Conservation (phyloP, 2,888 invertebrate species). For the Tenthredo mesomela region DNA sequence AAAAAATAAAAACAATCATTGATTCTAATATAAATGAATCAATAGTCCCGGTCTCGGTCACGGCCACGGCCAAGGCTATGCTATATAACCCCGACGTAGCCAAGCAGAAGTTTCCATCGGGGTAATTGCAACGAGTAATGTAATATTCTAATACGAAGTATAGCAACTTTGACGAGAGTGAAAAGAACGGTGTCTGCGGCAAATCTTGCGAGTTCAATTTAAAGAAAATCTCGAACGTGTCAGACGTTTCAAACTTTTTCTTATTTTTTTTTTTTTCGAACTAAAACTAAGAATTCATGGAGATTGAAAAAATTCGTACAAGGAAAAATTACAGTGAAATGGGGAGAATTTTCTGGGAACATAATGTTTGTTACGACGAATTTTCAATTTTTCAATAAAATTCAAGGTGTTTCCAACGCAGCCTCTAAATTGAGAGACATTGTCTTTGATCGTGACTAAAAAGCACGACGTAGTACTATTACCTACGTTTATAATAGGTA, state of each 20-base stretch:
- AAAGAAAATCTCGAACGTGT: not conserved
- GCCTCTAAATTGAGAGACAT: not conserved
- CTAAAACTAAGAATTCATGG: not conserved
- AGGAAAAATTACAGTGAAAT: no score
- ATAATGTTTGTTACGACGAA: no score
- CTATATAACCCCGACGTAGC: not conserved
- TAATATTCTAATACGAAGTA: not conserved
- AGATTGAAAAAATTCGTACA: not conserved
- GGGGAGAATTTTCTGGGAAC: no score
- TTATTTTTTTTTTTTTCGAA: not conserved
- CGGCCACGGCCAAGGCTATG: slow-evolving; percentile 7
- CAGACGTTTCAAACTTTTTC: not conserved
- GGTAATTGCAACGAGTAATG: not conserved
- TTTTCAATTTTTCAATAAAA: no score
- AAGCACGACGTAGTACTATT: not conserved
- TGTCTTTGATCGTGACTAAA: not conserved
- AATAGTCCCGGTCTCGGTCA: slow-evolving; percentile 5
- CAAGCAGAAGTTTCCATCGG: not conserved
- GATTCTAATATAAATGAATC: not conserved
- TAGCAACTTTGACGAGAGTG: not conserved
- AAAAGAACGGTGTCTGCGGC: not conserved
- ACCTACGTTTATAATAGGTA: not conserved
- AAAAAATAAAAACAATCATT: not conserved
- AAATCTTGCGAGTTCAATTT: not conserved
- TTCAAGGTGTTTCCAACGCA: not conserved